Base-by-base conservation (phyloP, 2,888 invertebrate genomes). In the Aleiodes testaceus region DNA sequence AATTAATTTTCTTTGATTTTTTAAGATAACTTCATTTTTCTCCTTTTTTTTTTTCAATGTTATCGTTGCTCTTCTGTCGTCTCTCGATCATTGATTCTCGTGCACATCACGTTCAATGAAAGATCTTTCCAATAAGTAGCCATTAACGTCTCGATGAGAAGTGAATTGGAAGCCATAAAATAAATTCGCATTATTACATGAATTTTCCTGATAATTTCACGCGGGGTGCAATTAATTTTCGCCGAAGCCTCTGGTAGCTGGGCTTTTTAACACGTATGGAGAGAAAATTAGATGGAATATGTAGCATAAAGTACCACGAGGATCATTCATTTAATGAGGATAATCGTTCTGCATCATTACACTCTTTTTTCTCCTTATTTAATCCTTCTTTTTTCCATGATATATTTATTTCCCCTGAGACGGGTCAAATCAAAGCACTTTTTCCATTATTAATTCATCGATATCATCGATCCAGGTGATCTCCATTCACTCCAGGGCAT, bases 181-280 rank as follows among this genome's bases (percentile, higher is more conserved):
- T 59, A 16, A 42, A 42, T 42, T 42, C 16, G 16, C 36, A 36
- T 59, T 53, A 53, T 53, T 36, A 42, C 2, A 42, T 16, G 16
- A 16, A 42, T 36, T 18, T 16, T 5, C 59, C 16, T 36, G 59
- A 42, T 42, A 9, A 59, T 9, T 16, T 59, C 14, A 26, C 26
- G 36, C 11, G 36, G 7, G 59, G 2, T 9, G 11, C 16, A 42
- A 59, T 59, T 42, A 59, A 59, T 59, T 59, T 42, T 7, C 7
- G 36, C 4, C 11, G 9, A 36, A 16, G 7, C 3, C 49, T 49
- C 6, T 14, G 18, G 50, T 0, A 59, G 36, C 14, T 18, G 11
- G n/a, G 36, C n/a, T 42, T 59, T 59, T 26, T n/a, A 59, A 53
- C 53, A 53, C 30, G 52, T 52, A 52, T 11, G 18, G 20, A 52